Evolutionary conservation across 64 coral and sea anemone species (phyloP), one percentile per base, ranked within the genome.

Genomic region (Orbicella faveolata): DNA sequence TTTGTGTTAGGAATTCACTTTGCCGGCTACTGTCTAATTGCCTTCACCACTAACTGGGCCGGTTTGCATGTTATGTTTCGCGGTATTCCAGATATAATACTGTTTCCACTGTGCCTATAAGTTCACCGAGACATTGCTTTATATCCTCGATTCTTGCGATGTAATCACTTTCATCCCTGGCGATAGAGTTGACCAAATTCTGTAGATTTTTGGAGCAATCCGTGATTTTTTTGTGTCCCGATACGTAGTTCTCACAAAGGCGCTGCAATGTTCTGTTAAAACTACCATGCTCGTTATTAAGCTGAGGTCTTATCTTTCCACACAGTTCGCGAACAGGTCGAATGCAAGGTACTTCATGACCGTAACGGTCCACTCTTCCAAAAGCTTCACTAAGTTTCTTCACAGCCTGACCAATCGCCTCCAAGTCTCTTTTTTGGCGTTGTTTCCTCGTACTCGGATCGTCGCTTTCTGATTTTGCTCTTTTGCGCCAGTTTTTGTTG

Each of bases 271-370:
- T 93, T 36, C 97, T 88, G 68, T 93, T 95, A 74, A 99, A 91
- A 2, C 84, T 79, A 13, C 94, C 94, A 44, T 99, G 75, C 2
- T 95, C 84, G 67, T 90, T 90, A 23, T 93, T 93, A 12, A 99
- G 59, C 48, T 99, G 94, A 33, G 90, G 54, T 33, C 87, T 95
- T 36, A 99, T 69, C 53, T 93, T 93, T 6, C 94, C 91, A 78
- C 94, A 93, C 34, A 99, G 85, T 75, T 99, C 97, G 17, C 97
- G 91, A 20, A 96, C 88, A 4, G 97, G 78, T 18, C 97, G 83
- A 55, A 96, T 93, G 25, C 88, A 99, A 6, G 97, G 97, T 0
- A 99, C 84, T 8, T 94, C 97, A 17, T 96, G 91, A 21, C 97
- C 94, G 65, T 99, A 99, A 0, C 97, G 88, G 70, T 99, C 97